Evolutionary conservation across 2,113 vertebrate genomes (phyloP), one percentile per base, ranked within the genome.

Genomic region (Anhinga anhinga): DNA sequence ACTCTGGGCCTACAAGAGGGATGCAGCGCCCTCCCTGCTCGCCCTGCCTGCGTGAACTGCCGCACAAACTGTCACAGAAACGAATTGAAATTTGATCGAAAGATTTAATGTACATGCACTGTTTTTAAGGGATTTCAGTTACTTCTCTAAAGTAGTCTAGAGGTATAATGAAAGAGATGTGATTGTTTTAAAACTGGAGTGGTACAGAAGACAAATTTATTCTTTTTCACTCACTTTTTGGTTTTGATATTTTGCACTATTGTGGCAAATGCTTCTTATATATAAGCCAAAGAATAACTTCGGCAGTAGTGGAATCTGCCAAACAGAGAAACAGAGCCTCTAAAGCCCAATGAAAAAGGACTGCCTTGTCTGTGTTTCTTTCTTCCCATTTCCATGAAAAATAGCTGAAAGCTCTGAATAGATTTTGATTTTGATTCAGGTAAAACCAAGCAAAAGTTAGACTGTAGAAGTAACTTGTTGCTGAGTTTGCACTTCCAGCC

Each of bases 311-410:
- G 17, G 58, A 82, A 93, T 53, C 12, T 86, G 45, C 66, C 53
- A 92, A 77, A 67, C 8, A 62, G 42, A 73, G 29, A 25, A 82
- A 82, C 14, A 76, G 18, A 94, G 26, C 17, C 16, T 90, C n/a
- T 87, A 77, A 92, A 87, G 20, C 10, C 32, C 10, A 2, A 5
- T 80, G 47, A 52, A 63, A 69, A 84, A 91, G 12, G 19, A 38
- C 20, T 83, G 27, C 11, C 25, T 78, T 81, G 22, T 82, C 44
- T 18, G 77, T 92, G 21, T 23, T 70, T 81, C n/a, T 82, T 88
- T 88, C 44, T 76, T 91, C 23, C 18, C 23, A 34, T 66, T 94
- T 94, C 40, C 38, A 74, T 81, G 77, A 85, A 92, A 93, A 95
- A 86, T 42, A 86, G 15, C 36, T 87, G 26, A 55, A 95, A 92